These are phyloP conservation scores for Heptranchias perlo DNA, from an alignment of 2,113 vertebrate species.

Conservation along the genomic window DNA sequence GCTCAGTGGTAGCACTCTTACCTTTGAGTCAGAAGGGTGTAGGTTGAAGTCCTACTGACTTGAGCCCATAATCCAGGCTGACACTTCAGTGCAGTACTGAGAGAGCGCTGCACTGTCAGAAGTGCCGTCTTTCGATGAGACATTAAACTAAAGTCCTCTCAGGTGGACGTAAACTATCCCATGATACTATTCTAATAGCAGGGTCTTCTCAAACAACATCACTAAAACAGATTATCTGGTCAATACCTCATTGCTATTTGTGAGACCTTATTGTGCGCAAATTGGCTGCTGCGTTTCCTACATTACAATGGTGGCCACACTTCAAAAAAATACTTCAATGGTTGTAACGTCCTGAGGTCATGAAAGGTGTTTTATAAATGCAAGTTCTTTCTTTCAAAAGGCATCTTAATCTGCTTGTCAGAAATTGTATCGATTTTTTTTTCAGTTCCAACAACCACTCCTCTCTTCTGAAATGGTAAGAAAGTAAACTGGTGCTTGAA, in stretches of 20 bases:
- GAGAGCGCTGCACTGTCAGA: background rate
- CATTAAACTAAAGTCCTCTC: no score
- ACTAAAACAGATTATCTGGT: background rate
- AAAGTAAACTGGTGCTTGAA: conserved; percentile 7
- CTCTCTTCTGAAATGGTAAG: background rate
- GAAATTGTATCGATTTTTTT: background rate
- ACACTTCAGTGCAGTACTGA: background rate
- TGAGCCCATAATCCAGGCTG: background rate
- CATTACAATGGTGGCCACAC: background rate
- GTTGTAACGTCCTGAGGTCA: background rate
- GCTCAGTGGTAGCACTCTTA: background rate
- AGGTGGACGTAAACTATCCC: no score
- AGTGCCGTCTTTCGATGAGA: no score
- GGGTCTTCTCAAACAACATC: background rate
- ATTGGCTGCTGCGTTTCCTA: background rate
- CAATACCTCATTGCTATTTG: background rate
- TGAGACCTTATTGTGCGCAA: background rate
- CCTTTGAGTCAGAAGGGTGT: background rate
- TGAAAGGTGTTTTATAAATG: background rate
- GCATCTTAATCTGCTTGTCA: background rate
- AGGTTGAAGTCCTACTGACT: background rate
- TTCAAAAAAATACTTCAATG: background rate
- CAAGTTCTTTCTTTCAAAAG: background rate
- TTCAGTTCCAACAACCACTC: background rate
- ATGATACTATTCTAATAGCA: background rate